A percentile compares a stretch with the other conserved stretches of the same genome.
Conservation (phyloP, 2,888 invertebrate genomes). For the Myopa tessellatipennis region DNA sequence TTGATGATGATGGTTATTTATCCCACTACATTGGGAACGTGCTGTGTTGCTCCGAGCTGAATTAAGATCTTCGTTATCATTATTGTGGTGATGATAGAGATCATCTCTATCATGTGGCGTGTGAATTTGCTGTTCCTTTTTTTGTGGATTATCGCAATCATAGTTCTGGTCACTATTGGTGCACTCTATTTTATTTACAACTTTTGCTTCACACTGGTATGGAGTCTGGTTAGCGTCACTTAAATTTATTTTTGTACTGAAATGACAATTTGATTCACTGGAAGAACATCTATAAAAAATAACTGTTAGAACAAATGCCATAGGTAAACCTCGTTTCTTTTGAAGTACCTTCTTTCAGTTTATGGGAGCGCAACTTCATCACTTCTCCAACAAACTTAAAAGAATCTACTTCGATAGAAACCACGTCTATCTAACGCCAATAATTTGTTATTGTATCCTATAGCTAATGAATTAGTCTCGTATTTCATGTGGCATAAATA, state of each 20-base stretch:
- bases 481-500: too few species aligned
- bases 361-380: too few species aligned
- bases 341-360: background rate
- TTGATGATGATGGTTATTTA: slow-evolving; percentile 27
- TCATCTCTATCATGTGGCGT: background rate
- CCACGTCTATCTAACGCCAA: too few species aligned
- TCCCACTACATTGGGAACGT: slow-evolving; percentile 34
- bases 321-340: background rate
- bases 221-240: background rate
- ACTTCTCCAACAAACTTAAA: too few species aligned
- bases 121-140: slow-evolving; percentile 8
- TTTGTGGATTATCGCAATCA: background rate
- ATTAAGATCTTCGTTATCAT: slow-evolving; percentile 15
- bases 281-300: slow-evolving; percentile 35
- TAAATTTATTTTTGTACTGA: slow-evolving; percentile 10
- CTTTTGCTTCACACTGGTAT: slow-evolving; percentile 32
- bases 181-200: background rate
- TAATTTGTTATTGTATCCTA: too few species aligned
- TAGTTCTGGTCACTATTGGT: slow-evolving; percentile 1
- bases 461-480: too few species aligned
- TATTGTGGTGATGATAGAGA: slow-evolving; percentile 8
- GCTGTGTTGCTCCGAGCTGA: slow-evolving; percentile 19
- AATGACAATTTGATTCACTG: slow-evolving; percentile 32
- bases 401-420: too few species aligned
- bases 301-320: background rate